Percentiles rank a stretch among this genome's conserved stretches.
These are phyloP conservation scores for Cephus cinctus DNA, from an alignment of 1,140 invertebrate genomes.

Conservation along the genomic window DNA sequence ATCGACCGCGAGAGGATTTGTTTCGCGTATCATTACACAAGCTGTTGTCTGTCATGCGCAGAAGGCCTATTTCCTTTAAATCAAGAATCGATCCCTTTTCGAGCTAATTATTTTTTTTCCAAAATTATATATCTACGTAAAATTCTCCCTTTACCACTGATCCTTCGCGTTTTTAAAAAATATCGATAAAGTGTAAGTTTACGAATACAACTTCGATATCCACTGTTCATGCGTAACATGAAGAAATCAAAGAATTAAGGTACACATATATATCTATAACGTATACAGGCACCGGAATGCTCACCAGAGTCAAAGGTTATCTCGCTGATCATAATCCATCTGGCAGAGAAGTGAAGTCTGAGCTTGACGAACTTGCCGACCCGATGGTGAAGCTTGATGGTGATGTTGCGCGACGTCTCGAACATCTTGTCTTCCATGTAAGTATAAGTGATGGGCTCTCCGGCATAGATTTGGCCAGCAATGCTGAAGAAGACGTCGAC, in stretches of 20 bases:
- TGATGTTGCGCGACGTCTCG: slow-evolving; percentile 79
- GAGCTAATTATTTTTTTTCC: no score
- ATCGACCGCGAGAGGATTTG: background rate
- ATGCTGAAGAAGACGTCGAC: slow-evolving; percentile 80
- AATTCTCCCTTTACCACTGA: no score
- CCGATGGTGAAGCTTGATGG: slow-evolving; percentile 80
- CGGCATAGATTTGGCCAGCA: slow-evolving; percentile 73
- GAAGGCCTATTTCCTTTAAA: background rate
- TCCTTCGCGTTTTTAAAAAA: no score
- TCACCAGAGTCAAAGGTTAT: slow-evolving; percentile 78
- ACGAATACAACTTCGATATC: no score
- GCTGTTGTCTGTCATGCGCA: background rate
- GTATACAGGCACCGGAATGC: slow-evolving; percentile 23
- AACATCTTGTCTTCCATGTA: slow-evolving; percentile 80
- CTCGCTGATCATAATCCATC: slow-evolving; percentile 90
- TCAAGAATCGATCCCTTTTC: background rate
- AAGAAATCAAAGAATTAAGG: no score
- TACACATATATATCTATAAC: no score
- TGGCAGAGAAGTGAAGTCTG: slow-evolving; percentile 75
- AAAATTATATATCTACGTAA: no score
- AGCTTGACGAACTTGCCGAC: slow-evolving; percentile 81
- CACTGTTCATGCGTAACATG: no score
- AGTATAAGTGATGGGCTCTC: slow-evolving; percentile 72
- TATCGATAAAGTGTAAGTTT: no score
- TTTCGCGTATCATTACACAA: no score